Conservation (phyloP, 2,797 vertebrate genomes). For the Champsocephalus esox region DNA sequence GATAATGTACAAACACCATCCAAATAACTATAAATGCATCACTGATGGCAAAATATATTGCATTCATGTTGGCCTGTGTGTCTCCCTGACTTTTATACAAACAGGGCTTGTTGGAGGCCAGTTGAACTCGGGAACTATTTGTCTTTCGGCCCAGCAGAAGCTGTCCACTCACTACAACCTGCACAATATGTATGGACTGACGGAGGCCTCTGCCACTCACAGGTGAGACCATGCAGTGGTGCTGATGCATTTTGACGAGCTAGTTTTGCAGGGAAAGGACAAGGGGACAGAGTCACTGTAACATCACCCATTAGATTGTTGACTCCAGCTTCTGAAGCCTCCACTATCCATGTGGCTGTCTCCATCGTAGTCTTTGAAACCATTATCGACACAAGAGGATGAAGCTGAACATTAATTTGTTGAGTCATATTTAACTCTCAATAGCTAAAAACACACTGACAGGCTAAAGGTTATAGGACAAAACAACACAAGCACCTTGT, state of each 20-base stretch:
- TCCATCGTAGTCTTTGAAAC: too few species aligned
- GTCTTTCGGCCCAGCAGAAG: conserved; percentile 91
- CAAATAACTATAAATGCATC: neutral
- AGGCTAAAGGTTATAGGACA: too few species aligned
- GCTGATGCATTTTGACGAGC: neutral
- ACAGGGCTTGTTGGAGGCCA: conserved; percentile 89
- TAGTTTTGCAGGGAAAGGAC: neutral
- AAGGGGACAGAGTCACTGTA: too few species aligned
- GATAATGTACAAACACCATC: neutral
- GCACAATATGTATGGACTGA: conserved; percentile 95
- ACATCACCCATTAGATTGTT: too few species aligned
- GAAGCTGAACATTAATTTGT: too few species aligned
- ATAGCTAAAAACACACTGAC: too few species aligned
- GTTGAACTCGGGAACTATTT: conserved; percentile 89
- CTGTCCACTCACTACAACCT: conserved; percentile 95
- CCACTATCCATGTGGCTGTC: too few species aligned
- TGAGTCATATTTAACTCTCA: too few species aligned
- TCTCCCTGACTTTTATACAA: conserved; percentile 27
- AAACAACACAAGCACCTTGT: too few species aligned
- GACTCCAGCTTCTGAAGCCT: too few species aligned
- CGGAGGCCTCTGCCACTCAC: conserved; percentile 89
- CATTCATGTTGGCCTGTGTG: neutral
- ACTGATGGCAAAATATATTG: neutral
- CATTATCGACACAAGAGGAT: too few species aligned
- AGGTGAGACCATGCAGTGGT: conserved; percentile 77